Evolutionary conservation across 2,797 vertebrate genomes (phyloP).

Genomic region (Enteromius trimaculatus): DNA sequence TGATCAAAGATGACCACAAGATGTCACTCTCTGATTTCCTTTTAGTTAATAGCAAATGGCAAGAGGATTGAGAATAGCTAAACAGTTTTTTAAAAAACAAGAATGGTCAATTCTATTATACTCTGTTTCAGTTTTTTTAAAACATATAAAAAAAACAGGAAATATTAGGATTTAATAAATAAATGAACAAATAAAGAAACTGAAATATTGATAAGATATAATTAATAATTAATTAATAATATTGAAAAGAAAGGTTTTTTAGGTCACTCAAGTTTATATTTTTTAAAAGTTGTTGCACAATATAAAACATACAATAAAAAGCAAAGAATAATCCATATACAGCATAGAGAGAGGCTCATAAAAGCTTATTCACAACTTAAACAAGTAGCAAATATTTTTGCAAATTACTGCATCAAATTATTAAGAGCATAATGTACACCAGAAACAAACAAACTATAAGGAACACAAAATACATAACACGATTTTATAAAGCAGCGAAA

Average conservation of each 20-base stretch:
- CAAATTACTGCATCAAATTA: not conserved
- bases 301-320: not conserved
- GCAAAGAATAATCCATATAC: not conserved
- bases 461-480: not conserved
- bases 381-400: not conserved
- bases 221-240: no score
- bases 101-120: no score
- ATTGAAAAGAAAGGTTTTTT: not conserved
- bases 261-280: not conserved
- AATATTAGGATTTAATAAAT: not conserved
- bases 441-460: not conserved
- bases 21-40: conserved; percentile 57
- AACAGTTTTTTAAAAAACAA: not conserved
- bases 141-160: not conserved
- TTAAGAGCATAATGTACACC: not conserved
- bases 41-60: conserved; percentile 4
- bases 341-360: not conserved
- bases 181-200: not conserved
- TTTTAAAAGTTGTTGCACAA: not conserved
- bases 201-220: no score
- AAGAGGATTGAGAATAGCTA: not conserved
- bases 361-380: not conserved
- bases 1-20: conserved; percentile 62
- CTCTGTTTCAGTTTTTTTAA: not conserved
- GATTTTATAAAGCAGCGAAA: not conserved